Conservation (phyloP, 2,113 vertebrate species). For the Scopus umbretta region DNA sequence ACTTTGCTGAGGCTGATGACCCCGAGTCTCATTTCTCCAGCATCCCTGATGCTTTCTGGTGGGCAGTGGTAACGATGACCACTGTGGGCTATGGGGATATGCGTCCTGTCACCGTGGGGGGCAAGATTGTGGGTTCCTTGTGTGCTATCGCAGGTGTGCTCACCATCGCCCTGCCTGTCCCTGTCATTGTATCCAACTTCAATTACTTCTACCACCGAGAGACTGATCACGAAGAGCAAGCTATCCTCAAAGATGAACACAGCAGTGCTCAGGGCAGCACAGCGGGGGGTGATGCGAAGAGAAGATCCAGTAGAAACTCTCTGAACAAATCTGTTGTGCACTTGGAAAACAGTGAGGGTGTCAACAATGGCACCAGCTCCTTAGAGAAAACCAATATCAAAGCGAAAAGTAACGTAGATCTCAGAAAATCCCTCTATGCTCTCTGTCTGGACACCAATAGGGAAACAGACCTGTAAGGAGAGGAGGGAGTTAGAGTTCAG, state of each 20-base stretch:
- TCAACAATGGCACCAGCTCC: slow-evolving; percentile 59
- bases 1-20: slow-evolving; percentile 90
- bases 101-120: slow-evolving; percentile 91
- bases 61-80: slow-evolving; percentile 98
- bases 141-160: slow-evolving; percentile 95
- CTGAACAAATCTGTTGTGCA: slow-evolving; percentile 75
- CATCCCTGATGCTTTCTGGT: slow-evolving; percentile 98
- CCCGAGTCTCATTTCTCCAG: slow-evolving; percentile 93
- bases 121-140: slow-evolving; percentile 93
- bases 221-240: slow-evolving; percentile 88
- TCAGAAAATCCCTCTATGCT: slow-evolving; percentile 89
- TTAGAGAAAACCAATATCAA: slow-evolving; percentile 85
- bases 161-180: slow-evolving; percentile 94
- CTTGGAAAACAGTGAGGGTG: slow-evolving; percentile 74
- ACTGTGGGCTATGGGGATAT: slow-evolving; percentile 97
- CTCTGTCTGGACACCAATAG: slow-evolving; percentile 87
- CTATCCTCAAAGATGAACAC: slow-evolving; percentile 82
- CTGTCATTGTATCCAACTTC: slow-evolving; percentile 97
- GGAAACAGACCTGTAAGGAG: slow-evolving; percentile 87
- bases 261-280: slow-evolving; percentile 62
- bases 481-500: neutral
- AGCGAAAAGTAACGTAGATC: slow-evolving; percentile 86
- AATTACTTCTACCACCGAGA: slow-evolving; percentile 98
- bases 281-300: slow-evolving; percentile 63
- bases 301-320: slow-evolving; percentile 76